Evolutionary conservation across 2,888 invertebrate genomes (phyloP).

Genomic region (Folsomia candida): DNA sequence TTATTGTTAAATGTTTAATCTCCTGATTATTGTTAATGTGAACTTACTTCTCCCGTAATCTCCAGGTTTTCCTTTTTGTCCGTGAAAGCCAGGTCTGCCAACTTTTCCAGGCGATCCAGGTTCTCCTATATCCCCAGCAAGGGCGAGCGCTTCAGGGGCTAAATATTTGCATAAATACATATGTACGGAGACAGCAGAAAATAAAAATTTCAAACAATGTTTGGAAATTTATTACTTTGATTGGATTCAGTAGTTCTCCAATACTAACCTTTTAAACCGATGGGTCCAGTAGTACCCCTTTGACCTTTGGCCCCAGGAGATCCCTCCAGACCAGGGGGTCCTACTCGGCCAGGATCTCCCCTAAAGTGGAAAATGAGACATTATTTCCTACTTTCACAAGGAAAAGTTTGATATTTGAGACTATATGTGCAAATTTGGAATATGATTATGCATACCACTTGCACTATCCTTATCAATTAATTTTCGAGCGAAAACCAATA

Average conservation of each 20-base stretch:
- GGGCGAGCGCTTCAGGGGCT: not conserved
- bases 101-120: slow-evolving; percentile 63
- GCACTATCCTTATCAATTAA: too few relatives aligned
- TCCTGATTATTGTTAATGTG: too few relatives aligned
- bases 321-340: slow-evolving; percentile 26
- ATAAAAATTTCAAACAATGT: not conserved
- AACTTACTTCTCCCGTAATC: slow-evolving; percentile 25
- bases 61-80: slow-evolving; percentile 60
- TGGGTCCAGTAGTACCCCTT: slow-evolving; percentile 56
- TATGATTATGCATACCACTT: too few relatives aligned
- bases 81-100: slow-evolving; percentile 67
- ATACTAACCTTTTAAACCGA: slow-evolving; percentile 33
- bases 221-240: not conserved
- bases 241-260: not conserved
- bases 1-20: not conserved
- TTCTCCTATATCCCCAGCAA: slow-evolving; percentile 56
- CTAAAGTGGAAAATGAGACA: too few relatives aligned
- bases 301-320: slow-evolving; percentile 40
- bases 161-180: not conserved
- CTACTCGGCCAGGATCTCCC: too few relatives aligned
- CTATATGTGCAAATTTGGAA: not conserved
- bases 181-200: not conserved
- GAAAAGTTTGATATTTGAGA: too few relatives aligned
- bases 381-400: too few relatives aligned
- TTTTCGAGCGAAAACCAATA: too few relatives aligned